Percentiles rank a stretch among this genome's conserved stretches.
These are phyloP conservation scores for Hypolimnas misippus DNA, from an alignment of 2,888 invertebrate species.

Conservation along the genomic window DNA sequence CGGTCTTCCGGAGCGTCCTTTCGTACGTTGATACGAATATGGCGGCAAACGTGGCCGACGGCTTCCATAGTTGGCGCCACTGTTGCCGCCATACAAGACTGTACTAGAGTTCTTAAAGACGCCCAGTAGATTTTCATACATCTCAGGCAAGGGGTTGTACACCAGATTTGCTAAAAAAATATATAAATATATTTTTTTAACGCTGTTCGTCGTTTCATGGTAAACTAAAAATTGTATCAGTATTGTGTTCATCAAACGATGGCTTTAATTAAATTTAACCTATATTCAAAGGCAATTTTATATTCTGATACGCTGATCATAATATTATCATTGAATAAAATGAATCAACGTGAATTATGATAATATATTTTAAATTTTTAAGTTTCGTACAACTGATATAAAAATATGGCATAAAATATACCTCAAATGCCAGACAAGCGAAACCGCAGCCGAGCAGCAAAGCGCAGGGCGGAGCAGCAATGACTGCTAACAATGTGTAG, in stretches of 20 bases:
- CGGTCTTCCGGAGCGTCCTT: slow-evolving; percentile 80
- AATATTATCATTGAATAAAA: too few species aligned
- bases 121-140: slow-evolving; percentile 87
- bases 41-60: slow-evolving; percentile 85
- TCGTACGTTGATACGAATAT: slow-evolving; percentile 83
- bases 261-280: too few species aligned
- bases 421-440: slow-evolving; percentile 89
- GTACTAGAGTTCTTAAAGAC: slow-evolving; percentile 83
- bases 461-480: slow-evolving; percentile 88
- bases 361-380: too few species aligned
- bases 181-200: background rate
- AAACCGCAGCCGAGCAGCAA: slow-evolving; percentile 87
- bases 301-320: too few species aligned
- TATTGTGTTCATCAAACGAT: too few species aligned
- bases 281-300: too few species aligned
- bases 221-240: too few species aligned
- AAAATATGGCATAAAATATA: too few species aligned
- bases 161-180: slow-evolving; percentile 87
- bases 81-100: slow-evolving; percentile 84
- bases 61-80: slow-evolving; percentile 86
- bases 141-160: slow-evolving; percentile 86
- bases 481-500: slow-evolving; percentile 87
- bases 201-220: too few species aligned
- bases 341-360: too few species aligned
- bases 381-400: too few species aligned